Evolutionary conservation across 2,888 invertebrate genomes (phyloP).

Genomic region (Selenia dentaria): DNA sequence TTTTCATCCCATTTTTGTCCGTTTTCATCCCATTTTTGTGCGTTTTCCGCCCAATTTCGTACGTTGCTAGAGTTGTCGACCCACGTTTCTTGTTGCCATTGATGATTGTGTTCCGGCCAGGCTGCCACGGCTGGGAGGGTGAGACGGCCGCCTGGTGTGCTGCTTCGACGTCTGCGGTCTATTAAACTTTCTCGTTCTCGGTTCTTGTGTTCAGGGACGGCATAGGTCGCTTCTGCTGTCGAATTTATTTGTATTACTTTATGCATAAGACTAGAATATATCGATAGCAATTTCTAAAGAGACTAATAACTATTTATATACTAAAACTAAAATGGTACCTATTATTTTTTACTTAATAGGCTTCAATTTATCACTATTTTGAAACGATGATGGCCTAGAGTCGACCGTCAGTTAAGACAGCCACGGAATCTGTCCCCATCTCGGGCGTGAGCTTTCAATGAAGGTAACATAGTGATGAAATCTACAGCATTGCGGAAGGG

Average conservation of each 20-base stretch:
- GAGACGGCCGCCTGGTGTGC: conserved; percentile 68
- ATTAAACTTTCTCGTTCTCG: conserved; percentile 66
- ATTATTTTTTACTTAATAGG: no score
- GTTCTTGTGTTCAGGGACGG: conserved; percentile 71
- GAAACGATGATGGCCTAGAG: no score
- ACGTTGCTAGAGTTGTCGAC: conserved; percentile 66
- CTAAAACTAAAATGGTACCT: no score
- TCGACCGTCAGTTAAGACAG: no score
- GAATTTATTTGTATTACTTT: neutral
- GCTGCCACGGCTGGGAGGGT: conserved; percentile 60
- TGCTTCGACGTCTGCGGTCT: conserved; percentile 68
- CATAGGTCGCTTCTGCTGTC: conserved; percentile 73
- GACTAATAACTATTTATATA: no score
- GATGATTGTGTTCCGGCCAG: conserved; percentile 45
- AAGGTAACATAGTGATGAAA: no score
- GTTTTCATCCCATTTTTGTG: conserved; percentile 58
- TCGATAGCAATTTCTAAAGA: no score
- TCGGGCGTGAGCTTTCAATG: no score
- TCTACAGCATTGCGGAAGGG: no score
- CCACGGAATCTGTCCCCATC: no score
- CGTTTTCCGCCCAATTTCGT: conserved; percentile 68
- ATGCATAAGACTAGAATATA: no score
- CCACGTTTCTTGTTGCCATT: conserved; percentile 60
- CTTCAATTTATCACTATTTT: no score
- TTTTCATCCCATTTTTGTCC: conserved; percentile 51